Evolutionary conservation across 2,888 invertebrate species (phyloP).

Genomic region (Melinopterus prodromus): DNA sequence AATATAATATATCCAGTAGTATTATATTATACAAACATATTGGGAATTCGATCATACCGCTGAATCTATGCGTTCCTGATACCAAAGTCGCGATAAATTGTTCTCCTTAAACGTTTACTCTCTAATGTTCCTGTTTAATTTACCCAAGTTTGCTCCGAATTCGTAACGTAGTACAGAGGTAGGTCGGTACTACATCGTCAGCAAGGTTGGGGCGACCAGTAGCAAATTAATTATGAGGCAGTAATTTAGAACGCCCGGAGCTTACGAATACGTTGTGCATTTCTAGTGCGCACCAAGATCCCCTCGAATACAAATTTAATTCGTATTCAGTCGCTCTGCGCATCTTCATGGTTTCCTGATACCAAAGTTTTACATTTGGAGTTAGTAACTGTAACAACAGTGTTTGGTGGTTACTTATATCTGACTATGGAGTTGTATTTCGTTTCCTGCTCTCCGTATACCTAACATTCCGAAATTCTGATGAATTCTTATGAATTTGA

Average conservation of each 20-base stretch:
- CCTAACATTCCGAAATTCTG: not conserved
- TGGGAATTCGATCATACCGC: not conserved
- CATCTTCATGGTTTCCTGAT: not conserved
- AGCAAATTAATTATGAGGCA: not conserved
- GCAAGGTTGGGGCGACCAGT: not conserved
- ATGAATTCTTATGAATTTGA: too few relatives aligned
- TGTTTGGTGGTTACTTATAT: not conserved
- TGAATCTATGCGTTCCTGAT: slow-evolving; percentile 5
- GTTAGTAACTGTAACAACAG: not conserved
- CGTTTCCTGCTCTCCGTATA: not conserved
- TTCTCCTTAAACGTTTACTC: slow-evolving; percentile 24
- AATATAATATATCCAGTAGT: too few relatives aligned
- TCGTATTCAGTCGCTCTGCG: not conserved
- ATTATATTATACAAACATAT: not conserved
- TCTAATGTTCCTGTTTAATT: slow-evolving; percentile 12
- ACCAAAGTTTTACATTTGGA: not conserved
- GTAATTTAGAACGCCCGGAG: not conserved
- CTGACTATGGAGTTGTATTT: not conserved
- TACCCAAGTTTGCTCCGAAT: not conserved
- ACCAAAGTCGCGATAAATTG: slow-evolving; percentile 24
- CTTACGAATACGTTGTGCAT: not conserved
- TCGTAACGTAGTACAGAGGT: not conserved
- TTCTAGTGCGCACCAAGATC: not conserved
- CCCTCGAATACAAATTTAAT: not conserved
- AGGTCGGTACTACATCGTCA: not conserved